A percentile compares a stretch with the other conserved stretches of the same genome.
Conservation (phyloP, 2,113 vertebrate genomes). For the Alexandromys fortis region DNA sequence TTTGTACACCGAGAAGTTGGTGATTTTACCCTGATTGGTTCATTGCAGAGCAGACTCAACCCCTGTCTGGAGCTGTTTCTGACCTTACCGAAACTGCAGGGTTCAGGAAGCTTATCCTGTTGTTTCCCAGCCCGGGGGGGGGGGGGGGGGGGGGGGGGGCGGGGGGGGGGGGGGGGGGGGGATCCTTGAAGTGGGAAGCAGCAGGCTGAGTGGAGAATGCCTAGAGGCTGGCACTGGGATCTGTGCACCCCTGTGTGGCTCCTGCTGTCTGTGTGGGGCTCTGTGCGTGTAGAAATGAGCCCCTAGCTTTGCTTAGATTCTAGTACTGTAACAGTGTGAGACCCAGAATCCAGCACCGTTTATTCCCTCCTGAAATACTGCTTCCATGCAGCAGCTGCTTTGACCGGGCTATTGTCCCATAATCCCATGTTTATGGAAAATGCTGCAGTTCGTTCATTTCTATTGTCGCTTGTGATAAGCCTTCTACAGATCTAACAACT, state of each 20-base stretch:
- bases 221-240: not conserved
- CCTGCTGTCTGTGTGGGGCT: not conserved
- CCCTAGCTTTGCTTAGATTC: constrained; percentile 66
- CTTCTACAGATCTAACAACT: not conserved
- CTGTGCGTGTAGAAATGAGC: not conserved
- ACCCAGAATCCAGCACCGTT: constrained; percentile 24
- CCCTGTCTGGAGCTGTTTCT: not conserved
- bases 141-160: not conserved
- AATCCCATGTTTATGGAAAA: constrained; percentile 21
- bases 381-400: constrained; percentile 46
- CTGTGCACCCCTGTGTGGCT: not conserved
- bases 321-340: constrained; percentile 61
- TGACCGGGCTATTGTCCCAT: not conserved
- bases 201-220: too few species aligned
- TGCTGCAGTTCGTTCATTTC: not conserved
- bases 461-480: not conserved
- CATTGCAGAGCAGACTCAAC: not conserved
- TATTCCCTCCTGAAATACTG: constrained; percentile 53
- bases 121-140: not conserved
- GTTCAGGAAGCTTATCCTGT: too few species aligned
- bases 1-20: not conserved
- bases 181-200: not conserved
- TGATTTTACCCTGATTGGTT: not conserved
- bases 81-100: not conserved
- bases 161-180: not conserved